phyloP scores from a whole-genome alignment of 2,113 vertebrate genomes.

The Coryphaenoides rupestris region DNA sequence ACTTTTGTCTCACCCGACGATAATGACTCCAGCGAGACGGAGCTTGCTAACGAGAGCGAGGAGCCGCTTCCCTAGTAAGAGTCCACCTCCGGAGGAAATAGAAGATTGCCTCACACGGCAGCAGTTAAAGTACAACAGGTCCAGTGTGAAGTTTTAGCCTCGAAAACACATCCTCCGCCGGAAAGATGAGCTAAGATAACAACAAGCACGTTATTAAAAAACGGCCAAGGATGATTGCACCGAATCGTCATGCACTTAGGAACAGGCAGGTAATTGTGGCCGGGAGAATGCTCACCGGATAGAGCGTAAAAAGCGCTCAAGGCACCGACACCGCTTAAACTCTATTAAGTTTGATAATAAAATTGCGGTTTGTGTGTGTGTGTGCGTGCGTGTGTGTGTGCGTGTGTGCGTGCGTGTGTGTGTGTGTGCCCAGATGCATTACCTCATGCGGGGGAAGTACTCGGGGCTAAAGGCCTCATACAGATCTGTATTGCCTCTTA shows the following conservation, averaged over 20 bases:
- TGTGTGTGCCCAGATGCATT: slow-evolving; percentile 28
- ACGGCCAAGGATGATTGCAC: too few relatives aligned
- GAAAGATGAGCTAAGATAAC: too few relatives aligned
- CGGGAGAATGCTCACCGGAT: too few relatives aligned
- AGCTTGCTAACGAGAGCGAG: slow-evolving; percentile 45
- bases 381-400: slow-evolving; percentile 3
- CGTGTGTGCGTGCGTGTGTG: slow-evolving; percentile 7
- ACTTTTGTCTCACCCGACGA: slow-evolving; percentile 3
- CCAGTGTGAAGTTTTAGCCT: slow-evolving; percentile 23
- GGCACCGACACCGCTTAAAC: too few relatives aligned
- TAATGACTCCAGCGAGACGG: slow-evolving; percentile 34
- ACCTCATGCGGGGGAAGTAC: slow-evolving; percentile 90
- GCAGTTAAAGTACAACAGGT: slow-evolving; percentile 22
- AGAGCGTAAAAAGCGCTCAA: too few relatives aligned
- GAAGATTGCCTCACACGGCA: slow-evolving; percentile 12
- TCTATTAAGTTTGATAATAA: too few relatives aligned
- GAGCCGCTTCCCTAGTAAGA: slow-evolving; percentile 29
- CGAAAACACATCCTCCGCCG: background rate
- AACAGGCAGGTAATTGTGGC: too few relatives aligned
- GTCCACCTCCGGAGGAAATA: slow-evolving; percentile 30
- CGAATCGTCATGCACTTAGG: too few relatives aligned
- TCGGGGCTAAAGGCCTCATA: slow-evolving; percentile 84
- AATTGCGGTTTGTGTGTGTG: slow-evolving; percentile 10
- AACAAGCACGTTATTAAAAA: too few relatives aligned
- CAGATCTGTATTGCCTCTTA: slow-evolving; percentile 84